phyloP scores from a whole-genome alignment of 2,888 invertebrate species.

The Callyntrura sp. region DNA sequence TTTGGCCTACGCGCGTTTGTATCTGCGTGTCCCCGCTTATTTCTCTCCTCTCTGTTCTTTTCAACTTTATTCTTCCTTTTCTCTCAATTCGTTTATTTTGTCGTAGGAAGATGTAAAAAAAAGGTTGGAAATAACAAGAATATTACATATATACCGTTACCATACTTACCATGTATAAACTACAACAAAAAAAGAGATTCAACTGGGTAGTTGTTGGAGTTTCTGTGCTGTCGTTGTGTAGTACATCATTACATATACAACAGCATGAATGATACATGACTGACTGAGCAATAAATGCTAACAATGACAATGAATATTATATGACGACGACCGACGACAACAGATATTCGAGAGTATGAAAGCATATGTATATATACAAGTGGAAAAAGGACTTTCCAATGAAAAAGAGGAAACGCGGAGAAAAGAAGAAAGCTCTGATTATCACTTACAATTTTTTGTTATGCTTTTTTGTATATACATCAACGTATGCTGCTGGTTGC shows the following conservation, averaged over 20 bases:
- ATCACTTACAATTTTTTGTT: no score
- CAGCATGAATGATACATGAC: slow-evolving; percentile 67
- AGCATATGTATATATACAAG: no score
- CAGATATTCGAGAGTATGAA: no score
- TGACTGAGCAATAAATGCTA: slow-evolving; percentile 64
- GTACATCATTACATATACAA: no score
- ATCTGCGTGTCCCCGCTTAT: neutral
- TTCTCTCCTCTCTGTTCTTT: neutral
- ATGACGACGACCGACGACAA: slow-evolving; percentile 12
- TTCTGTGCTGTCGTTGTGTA: no score
- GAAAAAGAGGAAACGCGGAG: neutral
- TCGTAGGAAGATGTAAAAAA: slow-evolving; percentile 26
- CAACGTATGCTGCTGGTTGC: no score
- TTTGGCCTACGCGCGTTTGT: neutral
- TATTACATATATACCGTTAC: no score
- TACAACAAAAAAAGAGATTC: neutral
- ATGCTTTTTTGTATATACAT: no score
- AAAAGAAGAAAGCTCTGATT: no score
- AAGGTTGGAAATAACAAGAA: slow-evolving; percentile 18
- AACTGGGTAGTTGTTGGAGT: no score
- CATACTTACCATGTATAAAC: neutral
- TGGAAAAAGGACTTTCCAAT: neutral
- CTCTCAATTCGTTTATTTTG: neutral
- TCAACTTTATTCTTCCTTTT: no score
- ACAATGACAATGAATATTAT: slow-evolving; percentile 53